phyloP scores from a whole-genome alignment of 2,888 invertebrate species.

The Amiota communis region DNA sequence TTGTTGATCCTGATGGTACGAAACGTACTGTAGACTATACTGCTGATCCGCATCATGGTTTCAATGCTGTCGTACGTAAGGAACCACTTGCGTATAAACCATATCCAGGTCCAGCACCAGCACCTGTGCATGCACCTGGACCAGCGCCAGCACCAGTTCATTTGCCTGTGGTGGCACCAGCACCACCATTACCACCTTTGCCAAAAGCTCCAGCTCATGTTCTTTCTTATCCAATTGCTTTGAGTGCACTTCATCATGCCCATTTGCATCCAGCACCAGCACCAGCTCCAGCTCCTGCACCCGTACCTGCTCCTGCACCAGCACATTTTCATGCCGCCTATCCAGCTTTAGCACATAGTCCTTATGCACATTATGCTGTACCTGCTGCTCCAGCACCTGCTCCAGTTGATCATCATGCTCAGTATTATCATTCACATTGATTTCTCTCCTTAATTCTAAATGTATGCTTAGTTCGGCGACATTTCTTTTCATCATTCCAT shows the following conservation, averaged over 20 bases:
- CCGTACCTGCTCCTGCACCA: slow-evolving; percentile 53
- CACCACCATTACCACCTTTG: slow-evolving; percentile 60
- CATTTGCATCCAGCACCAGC: slow-evolving; percentile 46
- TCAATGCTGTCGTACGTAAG: slow-evolving; percentile 72
- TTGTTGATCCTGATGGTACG: slow-evolving; percentile 77
- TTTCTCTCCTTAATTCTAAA: slow-evolving; percentile 32
- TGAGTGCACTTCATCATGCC: slow-evolving; percentile 45
- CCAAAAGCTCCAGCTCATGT: slow-evolving; percentile 49
- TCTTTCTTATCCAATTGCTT: slow-evolving; percentile 53
- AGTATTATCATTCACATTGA: slow-evolving; percentile 61
- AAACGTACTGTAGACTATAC: slow-evolving; percentile 79
- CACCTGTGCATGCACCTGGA: slow-evolving; percentile 43
- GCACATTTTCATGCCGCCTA: slow-evolving; percentile 64
- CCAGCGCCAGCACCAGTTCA: slow-evolving; percentile 42
- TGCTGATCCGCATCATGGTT: slow-evolving; percentile 74
- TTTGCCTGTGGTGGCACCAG: slow-evolving; percentile 44
- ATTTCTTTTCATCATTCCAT: slow-evolving; percentile 28
- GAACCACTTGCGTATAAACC: slow-evolving; percentile 69
- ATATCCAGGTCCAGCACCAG: slow-evolving; percentile 52
- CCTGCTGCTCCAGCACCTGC: slow-evolving; percentile 49
- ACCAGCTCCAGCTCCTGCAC: slow-evolving; percentile 51
- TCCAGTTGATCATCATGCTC: slow-evolving; percentile 41
- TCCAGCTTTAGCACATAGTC: slow-evolving; percentile 63
- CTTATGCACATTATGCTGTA: slow-evolving; percentile 59
- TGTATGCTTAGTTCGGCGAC: slow-evolving; percentile 45